These are phyloP conservation scores for Choloepus didactylus DNA, from an alignment of 2,797 vertebrate species.

Conservation along the genomic window DNA sequence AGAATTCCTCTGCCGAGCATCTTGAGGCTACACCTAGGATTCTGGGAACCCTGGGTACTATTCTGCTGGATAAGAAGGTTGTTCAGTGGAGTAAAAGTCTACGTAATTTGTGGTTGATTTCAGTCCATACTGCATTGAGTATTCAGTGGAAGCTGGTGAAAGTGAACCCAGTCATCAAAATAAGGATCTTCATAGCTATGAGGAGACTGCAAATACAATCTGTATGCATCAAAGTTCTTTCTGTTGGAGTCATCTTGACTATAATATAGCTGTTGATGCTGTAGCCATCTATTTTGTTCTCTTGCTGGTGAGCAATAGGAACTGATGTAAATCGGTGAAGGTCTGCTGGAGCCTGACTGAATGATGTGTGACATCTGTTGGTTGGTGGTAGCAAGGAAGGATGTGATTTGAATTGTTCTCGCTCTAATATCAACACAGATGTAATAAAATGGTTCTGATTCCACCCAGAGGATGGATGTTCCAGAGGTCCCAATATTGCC, in stretches of 20 bases:
- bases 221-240: slow-evolving; percentile 96
- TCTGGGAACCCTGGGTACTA: slow-evolving; percentile 98
- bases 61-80: slow-evolving; percentile 96
- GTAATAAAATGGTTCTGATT: too few relatives aligned
- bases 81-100: slow-evolving; percentile 97
- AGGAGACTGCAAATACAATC: slow-evolving; percentile 96
- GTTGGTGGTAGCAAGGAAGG: too few relatives aligned
- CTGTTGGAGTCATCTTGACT: slow-evolving; percentile 92
- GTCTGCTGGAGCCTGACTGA: slow-evolving; percentile 94
- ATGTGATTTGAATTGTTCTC: too few relatives aligned
- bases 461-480: too few relatives aligned
- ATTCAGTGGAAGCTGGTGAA: slow-evolving; percentile 92
- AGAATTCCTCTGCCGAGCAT: slow-evolving; percentile 71
- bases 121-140: slow-evolving; percentile 93
- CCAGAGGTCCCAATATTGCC: too few relatives aligned
- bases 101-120: slow-evolving; percentile 96
- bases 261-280: slow-evolving; percentile 94
- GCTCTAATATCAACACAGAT: too few relatives aligned
- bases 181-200: slow-evolving; percentile 96
- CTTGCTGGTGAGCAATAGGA: slow-evolving; percentile 97
- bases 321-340: slow-evolving; percentile 96
- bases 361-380: too few relatives aligned
- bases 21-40: slow-evolving; percentile 95
- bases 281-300: slow-evolving; percentile 95
- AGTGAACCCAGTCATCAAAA: slow-evolving; percentile 95